Percentiles rank a stretch among this genome's conserved stretches.
Conservation (phyloP, 2,113 vertebrate genomes). For the Engraulis encrasicolus region DNA sequence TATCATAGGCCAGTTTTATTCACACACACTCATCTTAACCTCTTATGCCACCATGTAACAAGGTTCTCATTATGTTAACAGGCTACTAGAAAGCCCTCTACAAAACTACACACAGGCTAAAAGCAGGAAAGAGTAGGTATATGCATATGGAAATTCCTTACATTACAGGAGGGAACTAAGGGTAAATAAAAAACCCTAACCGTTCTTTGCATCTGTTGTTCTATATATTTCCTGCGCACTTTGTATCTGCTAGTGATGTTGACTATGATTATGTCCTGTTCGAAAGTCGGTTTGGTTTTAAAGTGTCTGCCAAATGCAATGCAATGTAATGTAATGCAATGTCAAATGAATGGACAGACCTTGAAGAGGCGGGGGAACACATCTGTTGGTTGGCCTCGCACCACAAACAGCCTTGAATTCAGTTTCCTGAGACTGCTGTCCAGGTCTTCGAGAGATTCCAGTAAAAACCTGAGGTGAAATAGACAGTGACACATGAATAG, state of each 20-base stretch:
- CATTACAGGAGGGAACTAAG: neutral
- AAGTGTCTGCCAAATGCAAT: no score
- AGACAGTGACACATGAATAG: neutral
- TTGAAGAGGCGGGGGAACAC: conserved; percentile 96
- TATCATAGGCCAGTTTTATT: neutral
- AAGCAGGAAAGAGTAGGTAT: neutral
- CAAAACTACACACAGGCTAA: neutral
- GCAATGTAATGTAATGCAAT: no score
- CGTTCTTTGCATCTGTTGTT: no score
- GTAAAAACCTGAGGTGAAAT: conserved; percentile 82
- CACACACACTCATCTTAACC: neutral
- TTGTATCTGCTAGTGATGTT: no score
- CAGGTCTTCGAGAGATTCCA: conserved; percentile 93
- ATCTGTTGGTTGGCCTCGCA: conserved; percentile 92
- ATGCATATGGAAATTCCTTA: neutral
- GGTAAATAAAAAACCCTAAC: neutral
- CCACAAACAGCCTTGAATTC: conserved; percentile 92
- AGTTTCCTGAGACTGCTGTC: conserved; percentile 92
- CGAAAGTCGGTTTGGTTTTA: no score
- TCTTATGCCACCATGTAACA: neutral
- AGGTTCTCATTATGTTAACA: neutral
- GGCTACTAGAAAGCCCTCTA: neutral
- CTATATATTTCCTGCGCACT: no score
- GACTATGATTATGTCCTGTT: no score
- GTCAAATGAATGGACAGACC: conserved; percentile 68